These are phyloP conservation scores for Phoeniculus purpureus DNA, from an alignment of 2,797 vertebrate species.

Conservation along the genomic window DNA sequence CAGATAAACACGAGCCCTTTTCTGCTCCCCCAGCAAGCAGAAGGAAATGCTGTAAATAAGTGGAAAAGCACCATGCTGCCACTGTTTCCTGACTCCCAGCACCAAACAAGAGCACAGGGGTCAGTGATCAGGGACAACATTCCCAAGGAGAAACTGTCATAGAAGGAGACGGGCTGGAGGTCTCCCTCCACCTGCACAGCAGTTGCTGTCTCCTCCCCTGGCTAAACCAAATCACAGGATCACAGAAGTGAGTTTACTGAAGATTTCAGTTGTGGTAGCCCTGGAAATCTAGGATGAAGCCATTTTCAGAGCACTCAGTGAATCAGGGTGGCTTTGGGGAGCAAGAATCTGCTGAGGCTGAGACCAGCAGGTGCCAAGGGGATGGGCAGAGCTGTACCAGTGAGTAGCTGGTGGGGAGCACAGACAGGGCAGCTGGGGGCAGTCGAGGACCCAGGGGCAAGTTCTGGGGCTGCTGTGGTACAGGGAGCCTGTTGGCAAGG, in stretches of 20 bases:
- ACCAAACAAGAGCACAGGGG: not conserved
- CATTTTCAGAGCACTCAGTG: not conserved
- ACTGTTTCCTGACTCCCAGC: not conserved
- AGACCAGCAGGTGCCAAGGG: not conserved
- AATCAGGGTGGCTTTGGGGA: not conserved
- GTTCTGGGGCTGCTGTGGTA: too few relatives aligned
- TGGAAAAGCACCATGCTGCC: not conserved
- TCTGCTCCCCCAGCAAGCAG: not conserved
- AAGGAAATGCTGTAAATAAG: constrained; percentile 5
- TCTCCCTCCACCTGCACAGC: not conserved
- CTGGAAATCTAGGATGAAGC: not conserved
- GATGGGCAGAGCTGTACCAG: not conserved
- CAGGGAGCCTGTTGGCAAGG: not conserved
- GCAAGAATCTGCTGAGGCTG: not conserved
- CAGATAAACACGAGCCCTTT: not conserved
- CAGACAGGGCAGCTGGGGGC: not conserved
- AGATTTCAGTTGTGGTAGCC: not conserved
- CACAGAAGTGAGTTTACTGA: not conserved
- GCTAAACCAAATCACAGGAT: not conserved
- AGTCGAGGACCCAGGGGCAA: not conserved
- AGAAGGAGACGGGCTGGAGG: not conserved
- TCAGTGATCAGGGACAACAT: not conserved
- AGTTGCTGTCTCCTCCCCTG: not conserved
- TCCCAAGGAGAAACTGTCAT: not conserved
- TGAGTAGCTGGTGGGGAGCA: not conserved